Percentiles rank a stretch among this genome's conserved stretches.
Evolutionary conservation across 2,113 vertebrate genomes (phyloP).

Genomic region (Platysteira castanea): DNA sequence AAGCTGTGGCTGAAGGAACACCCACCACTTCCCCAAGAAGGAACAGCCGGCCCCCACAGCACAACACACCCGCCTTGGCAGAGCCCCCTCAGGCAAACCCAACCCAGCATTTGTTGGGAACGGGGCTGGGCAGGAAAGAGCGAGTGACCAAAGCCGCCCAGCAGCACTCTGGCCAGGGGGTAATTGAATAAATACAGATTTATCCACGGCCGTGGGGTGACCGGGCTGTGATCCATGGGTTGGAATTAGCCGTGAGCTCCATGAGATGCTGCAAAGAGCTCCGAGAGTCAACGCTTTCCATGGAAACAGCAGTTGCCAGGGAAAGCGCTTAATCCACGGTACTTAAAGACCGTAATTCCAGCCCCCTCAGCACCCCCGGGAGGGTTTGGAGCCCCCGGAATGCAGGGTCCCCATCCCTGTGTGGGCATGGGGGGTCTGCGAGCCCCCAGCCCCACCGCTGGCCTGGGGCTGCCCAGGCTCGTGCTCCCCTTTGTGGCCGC

Average conservation of each 20-base stretch:
- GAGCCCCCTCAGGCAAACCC: neutral
- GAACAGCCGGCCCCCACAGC: neutral
- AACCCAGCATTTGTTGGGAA: neutral
- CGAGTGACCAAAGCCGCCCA: neutral
- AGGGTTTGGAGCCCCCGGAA: neutral
- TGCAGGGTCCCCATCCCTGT: fast-evolving
- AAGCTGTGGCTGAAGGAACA: neutral
- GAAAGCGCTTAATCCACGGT: neutral
- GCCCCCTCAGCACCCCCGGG: neutral
- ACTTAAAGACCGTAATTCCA: neutral
- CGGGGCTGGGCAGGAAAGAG: neutral
- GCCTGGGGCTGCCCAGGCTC: neutral
- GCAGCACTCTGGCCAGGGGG: fast-evolving
- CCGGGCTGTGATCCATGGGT: fast-evolving
- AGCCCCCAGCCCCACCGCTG: neutral
- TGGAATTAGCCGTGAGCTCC: neutral
- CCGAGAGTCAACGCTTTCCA: neutral
- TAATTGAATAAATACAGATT: neutral
- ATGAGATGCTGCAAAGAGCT: neutral
- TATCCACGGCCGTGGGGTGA: neutral
- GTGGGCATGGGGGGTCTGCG: neutral
- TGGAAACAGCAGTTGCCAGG: slow-evolving; percentile 25
- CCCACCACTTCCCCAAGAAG: neutral
- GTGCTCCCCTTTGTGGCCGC: fast-evolving
- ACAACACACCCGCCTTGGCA: neutral